Evolutionary conservation across 2,888 invertebrate genomes (phyloP).

Genomic region (Agonum fuliginosum): DNA sequence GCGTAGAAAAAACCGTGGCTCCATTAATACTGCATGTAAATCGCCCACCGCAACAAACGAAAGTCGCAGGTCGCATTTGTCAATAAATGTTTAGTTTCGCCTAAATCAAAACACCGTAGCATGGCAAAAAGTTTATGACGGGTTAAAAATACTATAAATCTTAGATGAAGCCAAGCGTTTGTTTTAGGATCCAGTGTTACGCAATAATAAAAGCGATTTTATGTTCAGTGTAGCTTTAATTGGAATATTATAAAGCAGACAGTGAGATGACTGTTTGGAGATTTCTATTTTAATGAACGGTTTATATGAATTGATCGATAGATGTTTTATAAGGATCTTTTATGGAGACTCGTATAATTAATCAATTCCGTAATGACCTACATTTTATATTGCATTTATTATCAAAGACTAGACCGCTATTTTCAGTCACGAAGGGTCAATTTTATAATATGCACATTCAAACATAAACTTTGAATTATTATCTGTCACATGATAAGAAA

Average conservation of each 20-base stretch:
- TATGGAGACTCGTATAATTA: background rate
- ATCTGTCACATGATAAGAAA: too few species aligned
- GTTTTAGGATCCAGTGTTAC: background rate
- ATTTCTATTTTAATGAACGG: background rate
- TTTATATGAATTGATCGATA: background rate
- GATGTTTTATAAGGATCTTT: background rate
- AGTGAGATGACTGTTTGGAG: background rate
- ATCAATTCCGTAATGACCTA: background rate
- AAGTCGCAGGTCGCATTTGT: conserved; percentile 20
- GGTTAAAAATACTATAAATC: conserved; percentile 2
- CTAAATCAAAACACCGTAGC: conserved; percentile 17
- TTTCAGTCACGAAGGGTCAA: too few species aligned
- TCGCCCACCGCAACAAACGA: conserved; percentile 45
- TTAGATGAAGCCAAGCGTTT: background rate
- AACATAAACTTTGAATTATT: too few species aligned
- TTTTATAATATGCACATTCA: too few species aligned
- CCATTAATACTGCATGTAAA: conserved; percentile 14
- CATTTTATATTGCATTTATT: background rate
- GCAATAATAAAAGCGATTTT: background rate
- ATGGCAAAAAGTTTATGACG: background rate
- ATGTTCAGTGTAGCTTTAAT: background rate
- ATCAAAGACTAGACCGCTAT: background rate
- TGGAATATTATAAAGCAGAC: background rate
- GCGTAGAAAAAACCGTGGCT: conserved; percentile 36
- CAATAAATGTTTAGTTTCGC: conserved; percentile 18